Evolutionary conservation across 2,888 invertebrate genomes (phyloP).

Genomic region (Herminia tarsipennalis): DNA sequence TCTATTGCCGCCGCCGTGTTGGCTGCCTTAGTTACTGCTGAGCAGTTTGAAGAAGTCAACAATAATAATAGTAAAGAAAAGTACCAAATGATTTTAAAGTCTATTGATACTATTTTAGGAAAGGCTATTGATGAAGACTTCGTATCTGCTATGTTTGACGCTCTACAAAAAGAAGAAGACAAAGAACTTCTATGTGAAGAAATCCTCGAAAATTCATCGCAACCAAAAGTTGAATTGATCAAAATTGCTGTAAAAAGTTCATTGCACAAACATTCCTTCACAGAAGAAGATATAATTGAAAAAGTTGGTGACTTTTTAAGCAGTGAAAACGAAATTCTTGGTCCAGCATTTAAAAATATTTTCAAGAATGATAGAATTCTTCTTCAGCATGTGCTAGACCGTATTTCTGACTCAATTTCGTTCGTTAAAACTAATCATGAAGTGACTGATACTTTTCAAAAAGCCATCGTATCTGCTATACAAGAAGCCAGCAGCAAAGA

Average conservation of each 20-base stretch:
- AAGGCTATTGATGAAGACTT: conserved; percentile 80
- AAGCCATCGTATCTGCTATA: conserved; percentile 88
- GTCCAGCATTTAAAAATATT: conserved; percentile 88
- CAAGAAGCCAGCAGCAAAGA: conserved; percentile 87
- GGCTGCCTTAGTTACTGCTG: conserved; percentile 80
- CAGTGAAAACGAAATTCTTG: conserved; percentile 86
- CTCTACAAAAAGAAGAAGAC: conserved; percentile 80
- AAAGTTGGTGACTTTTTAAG: conserved; percentile 87
- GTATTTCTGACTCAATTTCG: conserved; percentile 86
- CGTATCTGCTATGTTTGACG: conserved; percentile 78
- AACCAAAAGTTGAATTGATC: conserved; percentile 87
- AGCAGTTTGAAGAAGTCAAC: conserved; percentile 80
- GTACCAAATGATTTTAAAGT: conserved; percentile 79
- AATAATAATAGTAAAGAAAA: conserved; percentile 81
- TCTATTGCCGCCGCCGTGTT: conserved; percentile 83
- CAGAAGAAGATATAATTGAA: conserved; percentile 86
- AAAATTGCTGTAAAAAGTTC: conserved; percentile 83
- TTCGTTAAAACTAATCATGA: conserved; percentile 87
- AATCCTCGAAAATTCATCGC: conserved; percentile 79
- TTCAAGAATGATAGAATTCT: conserved; percentile 86
- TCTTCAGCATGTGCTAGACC: conserved; percentile 85
- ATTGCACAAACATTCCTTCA: conserved; percentile 74
- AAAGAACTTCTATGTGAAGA: conserved; percentile 79
- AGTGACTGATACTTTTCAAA: conserved; percentile 88
- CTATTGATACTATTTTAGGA: conserved; percentile 81